Conservation (phyloP, 1,140 invertebrate genomes). For the Chymomyza costata region DNA sequence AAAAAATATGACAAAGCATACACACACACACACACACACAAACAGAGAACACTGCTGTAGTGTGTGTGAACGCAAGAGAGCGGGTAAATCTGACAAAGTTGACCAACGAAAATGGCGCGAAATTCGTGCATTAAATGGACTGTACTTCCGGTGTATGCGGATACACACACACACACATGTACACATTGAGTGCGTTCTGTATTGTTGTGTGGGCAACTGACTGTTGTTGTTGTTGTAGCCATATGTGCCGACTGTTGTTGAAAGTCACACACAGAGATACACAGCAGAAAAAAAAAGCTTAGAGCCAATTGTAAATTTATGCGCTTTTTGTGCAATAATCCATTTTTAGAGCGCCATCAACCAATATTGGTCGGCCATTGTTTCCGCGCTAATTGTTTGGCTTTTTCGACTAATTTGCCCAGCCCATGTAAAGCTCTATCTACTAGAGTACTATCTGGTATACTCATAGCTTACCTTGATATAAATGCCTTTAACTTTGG, state of each 20-base stretch:
- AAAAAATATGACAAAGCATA: conserved; percentile 4
- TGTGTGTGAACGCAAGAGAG: no score
- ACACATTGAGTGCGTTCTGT: conserved; percentile 11
- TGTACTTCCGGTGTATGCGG: conserved; percentile 63
- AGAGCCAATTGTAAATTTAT: conserved; percentile 54
- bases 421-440: not conserved
- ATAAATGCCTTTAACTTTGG: not conserved
- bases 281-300: conserved; percentile 6
- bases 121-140: conserved; percentile 72
- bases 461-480: not conserved
- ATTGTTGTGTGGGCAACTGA: conserved; percentile 28
- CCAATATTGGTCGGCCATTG: conserved; percentile 68
- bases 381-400: conserved; percentile 75
- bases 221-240: conserved; percentile 21
- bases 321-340: conserved; percentile 70
- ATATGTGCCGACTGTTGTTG: conserved; percentile 27
- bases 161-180: conserved; percentile 13
- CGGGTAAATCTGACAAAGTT: conserved; percentile 23
- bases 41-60: no score
- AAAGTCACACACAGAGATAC: not conserved
- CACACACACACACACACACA: not conserved
- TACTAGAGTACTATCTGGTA: not conserved
- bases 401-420: conserved; percentile 55
- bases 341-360: conserved; percentile 69
- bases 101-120: conserved; percentile 61